A percentile compares a stretch with the other conserved stretches of the same genome.
Evolutionary conservation across 2,797 vertebrate species (phyloP).

Genomic region (Dromococcyx pavoninus): DNA sequence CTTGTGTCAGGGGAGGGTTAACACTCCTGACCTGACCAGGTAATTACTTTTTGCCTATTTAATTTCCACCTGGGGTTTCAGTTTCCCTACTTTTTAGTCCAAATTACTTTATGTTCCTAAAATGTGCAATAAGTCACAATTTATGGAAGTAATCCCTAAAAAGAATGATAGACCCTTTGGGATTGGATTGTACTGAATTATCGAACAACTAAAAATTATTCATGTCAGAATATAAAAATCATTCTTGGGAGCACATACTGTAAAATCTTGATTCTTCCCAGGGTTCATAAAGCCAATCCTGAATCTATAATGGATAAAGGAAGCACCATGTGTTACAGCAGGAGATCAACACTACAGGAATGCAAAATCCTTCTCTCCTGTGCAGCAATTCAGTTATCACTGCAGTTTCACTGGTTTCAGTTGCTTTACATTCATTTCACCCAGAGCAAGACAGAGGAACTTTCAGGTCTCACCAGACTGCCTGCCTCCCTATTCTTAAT

Average conservation of each 20-base stretch:
- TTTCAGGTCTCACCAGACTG: neutral
- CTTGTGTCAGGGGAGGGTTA: constrained; percentile 8
- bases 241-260: neutral
- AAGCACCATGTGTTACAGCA: neutral
- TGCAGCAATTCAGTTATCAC: neutral
- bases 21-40: constrained; percentile 40
- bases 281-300: neutral
- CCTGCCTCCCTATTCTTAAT: neutral
- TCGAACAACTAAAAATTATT: neutral
- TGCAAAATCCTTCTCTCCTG: neutral
- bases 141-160: neutral
- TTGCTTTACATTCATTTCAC: neutral
- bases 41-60: constrained; percentile 54
- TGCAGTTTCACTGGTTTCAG: neutral
- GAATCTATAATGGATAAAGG: neutral
- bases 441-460: neutral
- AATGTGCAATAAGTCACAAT: neutral
- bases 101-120: constrained; percentile 10
- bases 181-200: neutral
- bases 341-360: neutral
- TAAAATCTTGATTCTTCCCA: neutral
- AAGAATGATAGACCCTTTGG: neutral
- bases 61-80: constrained; percentile 50
- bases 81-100: constrained; percentile 13
- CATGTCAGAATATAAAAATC: neutral